These are phyloP conservation scores for Trinorchestia longiramus DNA, from an alignment of 1,140 invertebrate genomes.

Conservation along the genomic window DNA sequence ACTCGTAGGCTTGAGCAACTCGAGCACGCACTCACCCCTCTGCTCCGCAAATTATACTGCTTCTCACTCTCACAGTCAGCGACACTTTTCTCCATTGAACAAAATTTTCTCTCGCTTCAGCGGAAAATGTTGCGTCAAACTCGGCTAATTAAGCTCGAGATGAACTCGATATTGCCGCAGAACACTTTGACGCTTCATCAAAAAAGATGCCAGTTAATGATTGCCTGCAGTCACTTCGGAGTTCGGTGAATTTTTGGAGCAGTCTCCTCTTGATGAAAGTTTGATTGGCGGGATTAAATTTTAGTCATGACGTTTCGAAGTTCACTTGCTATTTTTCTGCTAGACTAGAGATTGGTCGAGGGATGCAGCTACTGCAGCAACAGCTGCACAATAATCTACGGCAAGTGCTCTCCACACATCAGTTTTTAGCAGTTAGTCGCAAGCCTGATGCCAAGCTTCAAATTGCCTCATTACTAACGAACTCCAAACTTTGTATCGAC, in stretches of 20 bases:
- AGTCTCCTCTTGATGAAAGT: conserved; percentile 33
- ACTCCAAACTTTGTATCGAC: conserved; percentile 25
- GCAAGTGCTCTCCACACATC: conserved; percentile 33
- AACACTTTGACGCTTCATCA: conserved; percentile 30
- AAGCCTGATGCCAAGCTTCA: not conserved
- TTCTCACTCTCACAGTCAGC: conserved; percentile 18
- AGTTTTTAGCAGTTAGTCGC: conserved; percentile 31
- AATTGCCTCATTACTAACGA: conserved; percentile 51
- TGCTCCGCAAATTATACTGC: conserved; percentile 34
- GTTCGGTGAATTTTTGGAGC: not conserved
- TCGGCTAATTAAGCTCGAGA: conserved; percentile 30
- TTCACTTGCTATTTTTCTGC: not conserved
- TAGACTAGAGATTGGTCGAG: not conserved
- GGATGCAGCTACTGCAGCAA: not conserved
- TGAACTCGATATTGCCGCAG: conserved; percentile 31
- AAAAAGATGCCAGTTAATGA: conserved; percentile 15
- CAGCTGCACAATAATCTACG: conserved; percentile 27
- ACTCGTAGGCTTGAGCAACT: conserved; percentile 35
- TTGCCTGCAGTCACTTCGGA: not conserved
- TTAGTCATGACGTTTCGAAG: not conserved
- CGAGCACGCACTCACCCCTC: not conserved
- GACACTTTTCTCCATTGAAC: conserved; percentile 20
- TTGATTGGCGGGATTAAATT: conserved; percentile 19
- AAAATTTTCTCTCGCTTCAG: not conserved
- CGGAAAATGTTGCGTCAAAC: conserved; percentile 37